These are phyloP conservation scores for rat (Rattus norvegicus) DNA, from an alignment of 2,113 vertebrate genomes.

Conservation along the genomic window GRCr8 NC_086021.1:179431001-179431500, in stretches of 20 bases:
- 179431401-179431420: not conserved
- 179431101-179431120: not conserved
- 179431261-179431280: not conserved
- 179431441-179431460: not conserved
- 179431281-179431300: not conserved
- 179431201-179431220: not conserved
- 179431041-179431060: not conserved
- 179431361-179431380: not conserved
- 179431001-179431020: not conserved
- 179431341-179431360: too few species aligned
- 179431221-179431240: not conserved
- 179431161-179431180: too few species aligned
- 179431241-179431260: not conserved
- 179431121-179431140: too few species aligned
- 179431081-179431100: not conserved
- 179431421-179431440: not conserved
- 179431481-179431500: not conserved
- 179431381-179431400: not conserved
- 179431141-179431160: too few species aligned
- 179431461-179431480: not conserved
- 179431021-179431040: not conserved
- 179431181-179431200: not conserved
- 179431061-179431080: not conserved
- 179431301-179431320: not conserved
- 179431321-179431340: not conserved